Evolutionary conservation across 2,113 vertebrate genomes (phyloP), one percentile per base, ranked within the genome.

Genomic region (Melanostigma gelatinosum): DNA sequence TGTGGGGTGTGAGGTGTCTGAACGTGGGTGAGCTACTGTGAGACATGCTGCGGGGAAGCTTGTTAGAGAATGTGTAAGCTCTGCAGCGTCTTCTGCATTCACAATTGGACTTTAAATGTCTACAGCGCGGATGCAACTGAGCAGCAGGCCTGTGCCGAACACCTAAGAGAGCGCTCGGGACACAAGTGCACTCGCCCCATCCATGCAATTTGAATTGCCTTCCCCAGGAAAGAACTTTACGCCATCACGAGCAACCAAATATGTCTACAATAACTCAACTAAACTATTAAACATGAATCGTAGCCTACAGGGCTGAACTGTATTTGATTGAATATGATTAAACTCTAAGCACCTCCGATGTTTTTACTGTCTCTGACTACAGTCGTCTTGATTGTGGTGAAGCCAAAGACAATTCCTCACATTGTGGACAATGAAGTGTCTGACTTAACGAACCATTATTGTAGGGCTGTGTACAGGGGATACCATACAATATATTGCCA

Each of bases 1-100:
- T 48, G 60, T 29, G 57, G 48, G 57, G 72, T 44, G 66, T 77
- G 73, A 66, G 69, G 40, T 46, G 72, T 78, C 52, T 57, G 55
- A 68, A 15, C 79, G 62, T 48, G 68, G 3, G 15, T 42, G 16
- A 61, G 76, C 65, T 75, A 79, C 82, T 74, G 70, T 73, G 63
- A 63, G 61, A 82, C 44, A 46, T 48, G 24, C 4, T 32, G 46
- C 3, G 18, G 54, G 40, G 8, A 22, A 8, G 22, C 38, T 58
- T 66, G 58, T 44, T 9, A 6, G 13, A 67, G 32, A 32, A 57
- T 22, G 29, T 29, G 22, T 34, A 32, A 36, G 58, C n/a, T 24
- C 18, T 60, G 24, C 7, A 64, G 27, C 4, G n/a, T 18, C 57
- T 12, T 48, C 29, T 66, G 71, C 27, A 13, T 29, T 67, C 38